Evolutionary conservation across 1,140 invertebrate genomes (phyloP).

Genomic region (Prorops nasuta): DNA sequence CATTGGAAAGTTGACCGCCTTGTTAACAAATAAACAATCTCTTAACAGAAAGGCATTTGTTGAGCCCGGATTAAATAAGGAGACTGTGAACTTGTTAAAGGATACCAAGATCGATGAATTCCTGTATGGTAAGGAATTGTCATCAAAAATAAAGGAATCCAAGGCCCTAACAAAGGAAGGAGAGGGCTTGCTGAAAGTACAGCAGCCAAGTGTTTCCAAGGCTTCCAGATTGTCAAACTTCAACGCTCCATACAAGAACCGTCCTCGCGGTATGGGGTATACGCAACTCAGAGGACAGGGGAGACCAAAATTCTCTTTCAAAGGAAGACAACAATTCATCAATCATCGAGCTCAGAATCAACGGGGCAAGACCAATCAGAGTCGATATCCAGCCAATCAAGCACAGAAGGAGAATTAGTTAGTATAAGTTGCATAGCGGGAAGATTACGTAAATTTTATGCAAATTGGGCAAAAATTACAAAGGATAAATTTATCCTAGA

Average conservation of each 20-base stretch:
- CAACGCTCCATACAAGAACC: background rate
- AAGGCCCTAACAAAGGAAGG: background rate
- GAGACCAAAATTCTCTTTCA: slow-evolving; percentile 1
- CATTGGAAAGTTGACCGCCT: background rate
- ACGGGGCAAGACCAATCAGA: background rate
- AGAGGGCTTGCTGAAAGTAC: background rate
- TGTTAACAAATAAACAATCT: background rate
- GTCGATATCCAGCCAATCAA: too few relatives aligned
- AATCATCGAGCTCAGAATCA: slow-evolving; percentile 1
- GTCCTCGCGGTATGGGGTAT: background rate
- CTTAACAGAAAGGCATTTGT: background rate
- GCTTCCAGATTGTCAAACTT: background rate
- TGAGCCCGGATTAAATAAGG: background rate
- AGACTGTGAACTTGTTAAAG: background rate
- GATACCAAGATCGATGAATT: background rate
- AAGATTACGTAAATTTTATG: background rate
- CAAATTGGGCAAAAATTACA: slow-evolving; percentile 1
- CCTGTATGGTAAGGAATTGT: background rate
- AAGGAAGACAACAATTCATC: background rate
- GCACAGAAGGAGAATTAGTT: too few relatives aligned
- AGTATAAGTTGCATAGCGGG: background rate
- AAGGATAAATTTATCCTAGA: background rate
- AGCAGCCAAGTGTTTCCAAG: background rate
- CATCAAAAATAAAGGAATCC: background rate
- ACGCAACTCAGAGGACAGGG: background rate